phyloP scores from a whole-genome alignment of 2,888 invertebrate genomes.

The Epistrophe eligans region DNA sequence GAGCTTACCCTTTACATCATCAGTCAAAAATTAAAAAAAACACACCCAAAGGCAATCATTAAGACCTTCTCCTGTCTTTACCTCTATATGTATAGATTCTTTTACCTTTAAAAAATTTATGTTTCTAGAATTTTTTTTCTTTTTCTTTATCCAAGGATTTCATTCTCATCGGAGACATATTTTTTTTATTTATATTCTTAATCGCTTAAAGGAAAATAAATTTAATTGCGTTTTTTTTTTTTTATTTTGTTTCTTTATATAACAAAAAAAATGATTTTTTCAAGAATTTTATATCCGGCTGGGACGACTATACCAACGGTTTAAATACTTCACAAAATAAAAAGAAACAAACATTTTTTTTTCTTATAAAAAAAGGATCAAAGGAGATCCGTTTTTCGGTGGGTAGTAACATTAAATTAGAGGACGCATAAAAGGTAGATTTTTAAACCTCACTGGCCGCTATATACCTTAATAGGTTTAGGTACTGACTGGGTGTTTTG shows the following conservation, averaged over 20 bases:
- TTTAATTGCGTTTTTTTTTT: constrained; percentile 2
- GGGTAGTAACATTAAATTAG: background rate
- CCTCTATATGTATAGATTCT: background rate
- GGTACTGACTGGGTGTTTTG: background rate
- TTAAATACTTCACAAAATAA: background rate
- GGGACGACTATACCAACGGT: background rate
- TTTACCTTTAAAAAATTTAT: background rate
- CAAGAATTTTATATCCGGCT: background rate
- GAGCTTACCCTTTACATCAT: too few relatives aligned
- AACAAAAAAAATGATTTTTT: background rate
- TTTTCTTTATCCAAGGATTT: constrained; percentile 34
- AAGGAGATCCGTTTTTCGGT: constrained; percentile 6
- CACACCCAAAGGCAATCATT: too few relatives aligned
- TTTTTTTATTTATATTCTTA: constrained; percentile 3
- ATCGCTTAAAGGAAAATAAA: constrained; percentile 16
- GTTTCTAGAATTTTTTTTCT: constrained; percentile 10
- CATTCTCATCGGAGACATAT: constrained; percentile 14
- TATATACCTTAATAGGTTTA: too few relatives aligned
- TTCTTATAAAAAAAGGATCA: constrained; percentile 15
- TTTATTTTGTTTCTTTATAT: background rate
- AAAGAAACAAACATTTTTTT: background rate
- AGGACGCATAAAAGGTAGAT: constrained; percentile 1
- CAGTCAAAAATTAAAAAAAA: too few relatives aligned
- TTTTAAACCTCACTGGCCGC: background rate
- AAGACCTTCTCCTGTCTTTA: background rate